Evolutionary conservation across 2,888 invertebrate species (phyloP).

Genomic region (Cosmia pyralina): DNA sequence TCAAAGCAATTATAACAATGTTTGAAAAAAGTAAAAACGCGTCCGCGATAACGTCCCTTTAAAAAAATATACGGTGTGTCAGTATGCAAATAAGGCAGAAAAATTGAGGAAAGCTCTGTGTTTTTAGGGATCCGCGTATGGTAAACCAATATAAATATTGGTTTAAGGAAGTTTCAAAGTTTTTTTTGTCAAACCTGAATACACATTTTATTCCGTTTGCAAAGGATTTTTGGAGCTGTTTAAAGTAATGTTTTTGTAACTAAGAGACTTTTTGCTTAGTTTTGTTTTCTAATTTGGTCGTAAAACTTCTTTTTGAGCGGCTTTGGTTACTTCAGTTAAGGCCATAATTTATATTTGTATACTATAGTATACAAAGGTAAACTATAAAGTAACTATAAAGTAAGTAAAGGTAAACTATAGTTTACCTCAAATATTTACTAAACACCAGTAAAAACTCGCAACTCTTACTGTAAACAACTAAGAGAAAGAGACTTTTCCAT

Average conservation of each 20-base stretch:
- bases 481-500: not conserved
- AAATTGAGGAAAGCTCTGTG: conserved; percentile 54
- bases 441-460: not conserved
- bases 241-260: conserved; percentile 23
- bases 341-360: no score
- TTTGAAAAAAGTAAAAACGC: conserved; percentile 44
- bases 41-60: conserved; percentile 48
- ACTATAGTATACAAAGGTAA: no score
- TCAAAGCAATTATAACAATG: conserved; percentile 63
- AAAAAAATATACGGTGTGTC: conserved; percentile 65
- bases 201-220: conserved; percentile 20
- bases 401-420: no score
- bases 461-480: not conserved
- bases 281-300: not conserved
- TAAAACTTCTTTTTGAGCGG: not conserved
- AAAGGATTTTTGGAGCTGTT: conserved; percentile 41
- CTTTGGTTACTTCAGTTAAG: not conserved
- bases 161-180: conserved; percentile 45
- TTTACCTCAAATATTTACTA: no score
- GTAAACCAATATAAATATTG: conserved; percentile 51
- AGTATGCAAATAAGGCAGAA: conserved; percentile 69
- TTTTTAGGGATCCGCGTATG: conserved; percentile 60
- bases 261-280: conserved; percentile 2
- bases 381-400: no score
- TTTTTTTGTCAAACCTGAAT: conserved; percentile 46